Percentiles rank a stretch among this genome's conserved stretches.
phyloP scores from a whole-genome alignment of 2,888 invertebrate species.

The Sesia bembeciformis region DNA sequence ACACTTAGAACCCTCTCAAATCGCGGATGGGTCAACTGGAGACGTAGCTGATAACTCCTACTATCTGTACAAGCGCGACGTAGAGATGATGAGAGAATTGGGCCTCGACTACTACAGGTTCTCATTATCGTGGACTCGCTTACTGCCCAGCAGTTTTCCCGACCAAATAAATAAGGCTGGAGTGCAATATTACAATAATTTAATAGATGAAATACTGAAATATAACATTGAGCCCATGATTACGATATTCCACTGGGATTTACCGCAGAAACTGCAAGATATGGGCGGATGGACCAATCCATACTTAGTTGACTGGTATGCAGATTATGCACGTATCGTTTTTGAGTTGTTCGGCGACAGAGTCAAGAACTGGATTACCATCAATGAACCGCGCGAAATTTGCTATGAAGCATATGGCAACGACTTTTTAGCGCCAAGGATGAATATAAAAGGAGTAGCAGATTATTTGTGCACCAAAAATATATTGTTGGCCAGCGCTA shows the following conservation, averaged over 20 bases:
- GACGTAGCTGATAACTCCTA: slow-evolving; percentile 76
- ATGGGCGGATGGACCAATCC: slow-evolving; percentile 69
- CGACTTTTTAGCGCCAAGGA: slow-evolving; percentile 25
- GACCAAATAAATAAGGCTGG: slow-evolving; percentile 69
- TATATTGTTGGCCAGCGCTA: slow-evolving; percentile 69
- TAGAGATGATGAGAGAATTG: slow-evolving; percentile 53
- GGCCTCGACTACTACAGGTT: slow-evolving; percentile 70
- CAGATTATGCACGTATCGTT: slow-evolving; percentile 49
- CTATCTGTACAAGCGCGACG: slow-evolving; percentile 71
- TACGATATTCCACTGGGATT: slow-evolving; percentile 69
- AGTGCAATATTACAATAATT: slow-evolving; percentile 29
- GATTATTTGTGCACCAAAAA: slow-evolving; percentile 62
- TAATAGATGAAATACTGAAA: slow-evolving; percentile 73
- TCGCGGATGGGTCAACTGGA: slow-evolving; percentile 67
- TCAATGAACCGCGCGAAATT: slow-evolving; percentile 65
- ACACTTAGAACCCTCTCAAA: slow-evolving; percentile 52
- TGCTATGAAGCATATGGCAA: slow-evolving; percentile 54
- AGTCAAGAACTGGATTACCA: slow-evolving; percentile 69
- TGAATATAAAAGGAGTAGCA: slow-evolving; percentile 41
- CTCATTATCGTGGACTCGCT: slow-evolving; percentile 77
- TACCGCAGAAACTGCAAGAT: slow-evolving; percentile 64
- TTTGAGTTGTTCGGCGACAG: slow-evolving; percentile 58
- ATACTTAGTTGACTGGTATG: slow-evolving; percentile 52
- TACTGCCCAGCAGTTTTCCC: slow-evolving; percentile 73
- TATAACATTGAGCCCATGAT: slow-evolving; percentile 76